Evolutionary conservation across 2,113 vertebrate genomes (phyloP).

Genomic region (Emydocephalus ijimae): DNA sequence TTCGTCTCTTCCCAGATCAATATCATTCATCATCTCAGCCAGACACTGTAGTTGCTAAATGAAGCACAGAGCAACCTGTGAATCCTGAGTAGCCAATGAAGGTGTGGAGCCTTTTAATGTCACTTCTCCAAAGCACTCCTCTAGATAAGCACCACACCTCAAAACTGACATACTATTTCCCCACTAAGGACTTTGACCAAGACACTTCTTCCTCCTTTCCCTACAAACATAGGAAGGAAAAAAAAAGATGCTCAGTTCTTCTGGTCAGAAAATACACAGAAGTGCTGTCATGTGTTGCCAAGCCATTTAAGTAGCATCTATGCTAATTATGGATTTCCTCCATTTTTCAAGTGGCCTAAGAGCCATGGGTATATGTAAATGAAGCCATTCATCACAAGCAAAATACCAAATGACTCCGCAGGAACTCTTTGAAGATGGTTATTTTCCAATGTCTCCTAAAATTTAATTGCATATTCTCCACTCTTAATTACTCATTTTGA

Average conservation of each 20-base stretch:
- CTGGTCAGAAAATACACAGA: neutral
- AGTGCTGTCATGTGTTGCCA: neutral
- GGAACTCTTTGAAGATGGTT: neutral
- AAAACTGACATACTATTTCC: neutral
- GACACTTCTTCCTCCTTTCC: neutral
- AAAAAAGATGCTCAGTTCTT: too few species aligned
- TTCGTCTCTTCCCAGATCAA: conserved; percentile 24
- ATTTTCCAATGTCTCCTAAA: neutral
- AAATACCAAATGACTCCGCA: neutral
- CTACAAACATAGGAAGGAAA: neutral
- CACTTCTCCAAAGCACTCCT: neutral
- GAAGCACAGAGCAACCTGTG: neutral
- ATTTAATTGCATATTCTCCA: neutral
- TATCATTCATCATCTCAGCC: conserved; percentile 8
- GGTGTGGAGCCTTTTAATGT: neutral
- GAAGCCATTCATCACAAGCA: neutral
- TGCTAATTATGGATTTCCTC: neutral
- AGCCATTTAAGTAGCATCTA: neutral
- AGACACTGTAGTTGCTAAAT: neutral
- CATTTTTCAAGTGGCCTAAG: neutral
- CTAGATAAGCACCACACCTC: neutral
- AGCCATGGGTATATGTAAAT: neutral
- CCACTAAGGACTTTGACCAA: neutral
- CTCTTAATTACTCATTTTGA: neutral
- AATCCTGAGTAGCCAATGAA: neutral